Evolutionary conservation across 2,113 vertebrate genomes (phyloP).

Genomic region (Nipponia nippon): DNA sequence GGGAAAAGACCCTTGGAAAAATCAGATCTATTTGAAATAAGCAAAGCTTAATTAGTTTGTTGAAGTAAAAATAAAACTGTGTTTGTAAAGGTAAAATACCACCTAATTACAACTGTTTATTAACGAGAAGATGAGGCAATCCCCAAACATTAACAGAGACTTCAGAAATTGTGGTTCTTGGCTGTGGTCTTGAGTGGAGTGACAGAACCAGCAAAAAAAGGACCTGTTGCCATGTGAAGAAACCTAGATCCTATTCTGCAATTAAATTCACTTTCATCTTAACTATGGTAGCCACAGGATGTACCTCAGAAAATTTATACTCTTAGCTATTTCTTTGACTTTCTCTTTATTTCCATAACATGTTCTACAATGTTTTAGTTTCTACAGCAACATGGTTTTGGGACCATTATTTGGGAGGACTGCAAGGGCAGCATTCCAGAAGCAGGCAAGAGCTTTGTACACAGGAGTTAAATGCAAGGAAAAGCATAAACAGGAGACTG

Average conservation of each 20-base stretch:
- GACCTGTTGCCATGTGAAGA: background rate
- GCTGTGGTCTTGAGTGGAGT: background rate
- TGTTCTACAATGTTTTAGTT: background rate
- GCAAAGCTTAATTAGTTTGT: background rate
- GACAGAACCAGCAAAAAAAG: background rate
- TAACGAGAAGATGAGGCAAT: background rate
- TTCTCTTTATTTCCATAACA: background rate
- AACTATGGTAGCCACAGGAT: background rate
- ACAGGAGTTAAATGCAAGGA: background rate
- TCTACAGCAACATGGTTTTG: background rate
- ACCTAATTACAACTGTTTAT: background rate
- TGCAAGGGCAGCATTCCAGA: background rate
- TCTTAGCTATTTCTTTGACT: background rate
- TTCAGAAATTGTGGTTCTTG: background rate
- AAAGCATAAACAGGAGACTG: background rate
- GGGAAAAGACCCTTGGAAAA: background rate
- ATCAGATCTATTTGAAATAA: background rate
- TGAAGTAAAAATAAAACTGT: background rate
- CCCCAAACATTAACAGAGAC: background rate
- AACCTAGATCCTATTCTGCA: background rate
- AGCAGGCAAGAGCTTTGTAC: background rate
- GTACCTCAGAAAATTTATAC: background rate
- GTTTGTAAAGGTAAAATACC: background rate
- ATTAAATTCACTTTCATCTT: background rate
- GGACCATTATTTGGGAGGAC: background rate